Evolutionary conservation across 2,888 invertebrate species (phyloP).

Genomic region (Acheta domesticus): DNA sequence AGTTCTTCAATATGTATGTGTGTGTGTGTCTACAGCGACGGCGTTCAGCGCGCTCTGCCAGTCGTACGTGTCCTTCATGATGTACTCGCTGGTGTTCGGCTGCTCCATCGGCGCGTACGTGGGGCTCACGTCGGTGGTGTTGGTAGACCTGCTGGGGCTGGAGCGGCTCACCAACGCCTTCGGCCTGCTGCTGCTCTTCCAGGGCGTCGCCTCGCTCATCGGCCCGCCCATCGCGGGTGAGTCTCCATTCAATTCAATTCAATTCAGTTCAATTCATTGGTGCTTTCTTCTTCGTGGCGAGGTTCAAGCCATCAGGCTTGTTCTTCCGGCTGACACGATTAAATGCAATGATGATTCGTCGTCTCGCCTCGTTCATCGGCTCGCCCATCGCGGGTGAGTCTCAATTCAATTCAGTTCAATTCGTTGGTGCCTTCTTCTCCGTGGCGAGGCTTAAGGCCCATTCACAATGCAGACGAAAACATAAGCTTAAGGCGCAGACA

Average conservation of each 20-base stretch:
- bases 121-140: slow-evolving; percentile 91
- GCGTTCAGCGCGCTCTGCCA: slow-evolving; percentile 71
- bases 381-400: slow-evolving; percentile 85
- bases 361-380: slow-evolving; percentile 87
- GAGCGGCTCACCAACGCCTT: slow-evolving; percentile 94
- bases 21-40: slow-evolving; percentile 59
- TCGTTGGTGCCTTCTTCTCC: too few species aligned
- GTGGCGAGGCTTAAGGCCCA: too few species aligned
- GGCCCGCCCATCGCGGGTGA: slow-evolving; percentile 92
- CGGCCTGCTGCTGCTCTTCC: slow-evolving; percentile 85
- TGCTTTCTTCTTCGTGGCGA: too few species aligned
- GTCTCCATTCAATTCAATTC: neutral
- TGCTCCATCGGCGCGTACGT: slow-evolving; percentile 94
- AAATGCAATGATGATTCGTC: too few species aligned
- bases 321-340: too few species aligned
- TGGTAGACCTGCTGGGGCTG: slow-evolving; percentile 90
- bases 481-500: too few species aligned
- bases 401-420: too few species aligned
- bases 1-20: too few species aligned
- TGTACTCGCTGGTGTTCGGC: slow-evolving; percentile 79
- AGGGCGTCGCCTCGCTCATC: slow-evolving; percentile 87
- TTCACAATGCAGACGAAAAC: too few species aligned
- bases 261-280: neutral
- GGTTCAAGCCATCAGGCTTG: too few species aligned
- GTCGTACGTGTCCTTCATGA: slow-evolving; percentile 67